Conservation (phyloP, 1,140 invertebrate genomes). For the Lepidurus packardi region DNA sequence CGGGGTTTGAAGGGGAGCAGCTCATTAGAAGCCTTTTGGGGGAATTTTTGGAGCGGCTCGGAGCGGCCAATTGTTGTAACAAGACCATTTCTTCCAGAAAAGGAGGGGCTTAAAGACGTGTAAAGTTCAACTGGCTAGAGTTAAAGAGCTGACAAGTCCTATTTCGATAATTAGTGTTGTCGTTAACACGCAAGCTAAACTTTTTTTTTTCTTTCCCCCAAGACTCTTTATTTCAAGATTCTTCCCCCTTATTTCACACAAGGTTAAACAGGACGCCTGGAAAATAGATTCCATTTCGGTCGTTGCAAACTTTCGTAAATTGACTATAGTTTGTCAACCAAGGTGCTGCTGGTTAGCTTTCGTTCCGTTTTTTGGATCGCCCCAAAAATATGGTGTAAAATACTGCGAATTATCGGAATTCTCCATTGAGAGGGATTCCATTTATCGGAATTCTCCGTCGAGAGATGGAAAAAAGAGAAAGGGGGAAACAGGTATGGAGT, state of each 20-base stretch:
- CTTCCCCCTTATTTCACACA: too few species aligned
- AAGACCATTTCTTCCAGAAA: neutral
- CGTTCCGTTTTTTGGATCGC: too few species aligned
- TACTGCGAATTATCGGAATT: too few species aligned
- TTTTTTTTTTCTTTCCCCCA: neutral
- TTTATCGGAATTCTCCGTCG: too few species aligned
- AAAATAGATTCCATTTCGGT: neutral
- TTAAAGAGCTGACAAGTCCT: neutral
- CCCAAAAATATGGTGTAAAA: too few species aligned
- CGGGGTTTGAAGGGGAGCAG: neutral
- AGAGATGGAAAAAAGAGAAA: too few species aligned
- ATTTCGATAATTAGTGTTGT: neutral
- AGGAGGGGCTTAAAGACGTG: neutral
- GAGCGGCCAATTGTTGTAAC: neutral
- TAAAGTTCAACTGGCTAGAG: neutral
- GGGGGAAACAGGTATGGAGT: too few species aligned
- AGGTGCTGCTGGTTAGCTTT: too few species aligned
- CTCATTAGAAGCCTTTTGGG: neutral
- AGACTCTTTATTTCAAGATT: too few species aligned
- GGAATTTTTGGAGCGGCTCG: neutral
- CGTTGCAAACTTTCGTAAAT: too few species aligned
- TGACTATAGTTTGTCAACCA: too few species aligned
- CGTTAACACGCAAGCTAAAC: neutral
- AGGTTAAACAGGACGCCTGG: neutral
- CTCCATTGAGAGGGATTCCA: too few species aligned